These are phyloP conservation scores for Drosophila maculinotata DNA, from an alignment of 2,888 invertebrate genomes.

Conservation along the genomic window DNA sequence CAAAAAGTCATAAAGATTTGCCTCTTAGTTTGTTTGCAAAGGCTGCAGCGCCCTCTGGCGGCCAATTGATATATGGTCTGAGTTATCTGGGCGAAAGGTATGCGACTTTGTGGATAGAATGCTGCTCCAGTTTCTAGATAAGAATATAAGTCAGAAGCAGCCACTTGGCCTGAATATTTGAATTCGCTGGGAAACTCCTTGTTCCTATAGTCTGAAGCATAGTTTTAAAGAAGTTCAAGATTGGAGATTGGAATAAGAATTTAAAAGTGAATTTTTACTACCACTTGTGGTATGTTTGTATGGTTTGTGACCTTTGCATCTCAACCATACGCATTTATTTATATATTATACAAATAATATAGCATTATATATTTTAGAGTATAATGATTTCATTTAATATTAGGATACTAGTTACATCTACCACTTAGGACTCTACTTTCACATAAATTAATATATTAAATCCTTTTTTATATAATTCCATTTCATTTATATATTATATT, in stretches of 20 bases:
- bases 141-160: constrained; percentile 37
- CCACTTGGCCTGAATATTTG: constrained; percentile 1
- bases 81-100: constrained; percentile 46
- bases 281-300: background rate
- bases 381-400: too few relatives aligned
- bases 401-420: too few relatives aligned
- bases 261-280: background rate
- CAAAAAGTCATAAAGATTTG: constrained; percentile 76
- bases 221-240: background rate
- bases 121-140: constrained; percentile 25
- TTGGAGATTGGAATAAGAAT: background rate
- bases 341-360: too few relatives aligned
- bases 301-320: too few relatives aligned
- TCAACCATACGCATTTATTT: background rate
- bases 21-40: constrained; percentile 41
- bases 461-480: too few relatives aligned
- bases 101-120: constrained; percentile 21
- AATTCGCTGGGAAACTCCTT: background rate
- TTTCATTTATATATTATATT: too few relatives aligned
- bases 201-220: background rate
- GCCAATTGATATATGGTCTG: constrained; percentile 65
- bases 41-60: constrained; percentile 62
- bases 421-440: too few relatives aligned
- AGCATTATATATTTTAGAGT: too few relatives aligned
- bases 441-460: too few relatives aligned